Base-by-base conservation (phyloP, 2,113 vertebrate genomes). In the Zosterops pallidus region DNA sequence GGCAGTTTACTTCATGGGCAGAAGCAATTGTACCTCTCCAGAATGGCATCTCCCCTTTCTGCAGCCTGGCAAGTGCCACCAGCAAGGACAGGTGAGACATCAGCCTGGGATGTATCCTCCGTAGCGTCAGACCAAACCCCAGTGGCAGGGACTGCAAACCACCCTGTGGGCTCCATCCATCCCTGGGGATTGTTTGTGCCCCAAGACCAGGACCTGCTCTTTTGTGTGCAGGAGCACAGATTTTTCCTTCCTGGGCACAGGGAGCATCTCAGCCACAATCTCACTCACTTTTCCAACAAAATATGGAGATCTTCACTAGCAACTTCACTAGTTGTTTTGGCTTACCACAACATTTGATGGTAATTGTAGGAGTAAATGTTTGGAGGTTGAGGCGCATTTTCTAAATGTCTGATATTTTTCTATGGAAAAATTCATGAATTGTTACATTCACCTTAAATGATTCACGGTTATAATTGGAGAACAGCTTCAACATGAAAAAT, bases 21-120 rank as follows among this genome's bases (percentile, higher is more conserved):
- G 64, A 52, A 42, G 28, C 35, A 21, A 6, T 13, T 2, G 3
- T 33, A 44, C 33, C 52, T 49, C 39, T 53, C 64, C 4, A 22
- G 33, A n/a, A 19, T 3, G 8, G 52, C 25, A 69, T 33, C 41
- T 77, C 35, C 10, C 11, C 14, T 10, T 50, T 59, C 35, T 46
- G 60, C 49, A 62, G 37, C 17, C 50, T 33, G 63, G 26, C 42
- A 69, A 56, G 42, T 46, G 59, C 50, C 63, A 52, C 29, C 59
- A 59, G 29, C 20, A 35, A 68, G 50, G 41, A 21, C 13, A 12
- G 18, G 12, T 9, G 13, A 39, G 49, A 72, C 29, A 49, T 19
- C 9, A 19, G 33, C 17, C 14, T 7, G 57, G 44, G 13, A 18
- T 0, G 0, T 6, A 5, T 15, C 41, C n/a, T 12, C 24, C 0